Evolutionary conservation across 2,888 invertebrate genomes (phyloP).

Genomic region (Luperina nickerlii): DNA sequence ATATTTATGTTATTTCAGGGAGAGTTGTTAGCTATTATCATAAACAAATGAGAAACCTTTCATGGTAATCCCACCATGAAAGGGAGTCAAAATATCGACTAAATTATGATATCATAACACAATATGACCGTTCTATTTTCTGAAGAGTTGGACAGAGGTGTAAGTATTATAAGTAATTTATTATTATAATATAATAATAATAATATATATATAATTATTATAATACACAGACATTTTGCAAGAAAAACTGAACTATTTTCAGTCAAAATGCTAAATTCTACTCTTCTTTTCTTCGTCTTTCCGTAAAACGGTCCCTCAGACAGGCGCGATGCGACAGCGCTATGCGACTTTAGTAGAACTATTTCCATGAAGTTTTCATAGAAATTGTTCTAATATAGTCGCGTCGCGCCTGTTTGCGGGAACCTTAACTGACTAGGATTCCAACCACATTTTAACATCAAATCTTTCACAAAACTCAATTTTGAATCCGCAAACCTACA

Average conservation of each 20-base stretch:
- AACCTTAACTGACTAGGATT: not conserved
- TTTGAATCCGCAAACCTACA: constrained; percentile 22
- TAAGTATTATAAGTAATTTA: not conserved
- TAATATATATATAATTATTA: too few species aligned
- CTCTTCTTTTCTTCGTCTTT: not conserved
- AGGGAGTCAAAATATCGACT: not conserved
- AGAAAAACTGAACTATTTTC: not conserved
- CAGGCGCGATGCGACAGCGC: not conserved
- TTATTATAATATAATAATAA: too few species aligned
- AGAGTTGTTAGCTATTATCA: not conserved
- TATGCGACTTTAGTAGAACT: not conserved
- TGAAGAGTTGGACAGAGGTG: too few species aligned
- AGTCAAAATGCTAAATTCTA: not conserved
- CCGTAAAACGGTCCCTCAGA: not conserved
- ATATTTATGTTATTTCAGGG: not conserved
- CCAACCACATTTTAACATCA: not conserved
- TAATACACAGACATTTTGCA: not conserved
- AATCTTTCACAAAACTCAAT: not conserved
- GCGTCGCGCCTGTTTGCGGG: not conserved
- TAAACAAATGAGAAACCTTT: not conserved
- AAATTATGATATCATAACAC: not conserved
- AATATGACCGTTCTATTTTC: not conserved
- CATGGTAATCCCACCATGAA: not conserved
- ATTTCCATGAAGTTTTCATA: not conserved
- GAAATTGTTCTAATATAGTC: not conserved